Evolutionary conservation across 2,797 vertebrate species (phyloP).

Genomic region (Sternarchorhynchus goeldii): DNA sequence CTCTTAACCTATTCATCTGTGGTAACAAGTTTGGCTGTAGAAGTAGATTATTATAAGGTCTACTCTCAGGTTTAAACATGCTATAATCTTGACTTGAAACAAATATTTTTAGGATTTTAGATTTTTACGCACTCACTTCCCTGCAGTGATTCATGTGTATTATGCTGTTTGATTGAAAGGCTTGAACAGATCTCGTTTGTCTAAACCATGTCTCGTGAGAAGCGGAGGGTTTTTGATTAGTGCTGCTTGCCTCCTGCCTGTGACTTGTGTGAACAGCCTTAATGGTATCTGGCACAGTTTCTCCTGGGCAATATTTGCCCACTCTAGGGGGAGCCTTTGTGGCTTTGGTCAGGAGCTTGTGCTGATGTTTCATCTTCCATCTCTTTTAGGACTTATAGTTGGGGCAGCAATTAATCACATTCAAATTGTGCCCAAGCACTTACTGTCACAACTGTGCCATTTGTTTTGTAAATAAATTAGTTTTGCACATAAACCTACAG

Average conservation of each 20-base stretch:
- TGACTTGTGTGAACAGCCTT: constrained; percentile 83
- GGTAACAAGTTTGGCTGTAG: constrained; percentile 36
- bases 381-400: constrained; percentile 75
- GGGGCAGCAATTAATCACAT: constrained; percentile 77
- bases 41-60: constrained; percentile 32
- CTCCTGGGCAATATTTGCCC: constrained; percentile 95
- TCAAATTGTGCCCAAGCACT: constrained; percentile 88
- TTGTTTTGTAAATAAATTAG: constrained; percentile 99
- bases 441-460: constrained; percentile 92
- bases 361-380: constrained; percentile 55
- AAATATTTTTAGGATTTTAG: constrained; percentile 77
- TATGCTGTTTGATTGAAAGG: constrained; percentile 8
- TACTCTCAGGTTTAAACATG: constrained; percentile 41
- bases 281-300: constrained; percentile 84
- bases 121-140: constrained; percentile 72
- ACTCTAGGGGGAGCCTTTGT: constrained; percentile 72
- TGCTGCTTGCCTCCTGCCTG: constrained; percentile 75
- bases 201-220: constrained; percentile 20
- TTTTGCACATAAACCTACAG: constrained; percentile 88
- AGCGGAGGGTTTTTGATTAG: constrained; percentile 68
- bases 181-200: constrained; percentile 17
- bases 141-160: constrained; percentile 14
- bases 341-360: constrained; percentile 66
- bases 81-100: constrained; percentile 53
- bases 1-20: constrained; percentile 22